phyloP scores from a whole-genome alignment of 2,797 vertebrate species.

The Enteromius argenteus region DNA sequence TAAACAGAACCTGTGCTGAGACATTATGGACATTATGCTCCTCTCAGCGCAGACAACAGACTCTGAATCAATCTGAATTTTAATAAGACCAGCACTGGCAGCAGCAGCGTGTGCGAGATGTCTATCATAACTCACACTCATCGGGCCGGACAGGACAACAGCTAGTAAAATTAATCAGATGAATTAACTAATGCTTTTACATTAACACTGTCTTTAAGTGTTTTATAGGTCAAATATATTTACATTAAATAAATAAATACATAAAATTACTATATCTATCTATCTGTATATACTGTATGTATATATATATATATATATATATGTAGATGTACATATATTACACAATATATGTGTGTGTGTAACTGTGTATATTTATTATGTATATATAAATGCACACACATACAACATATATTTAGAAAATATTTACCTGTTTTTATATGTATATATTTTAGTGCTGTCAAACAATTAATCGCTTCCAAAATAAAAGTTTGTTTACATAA shows the following conservation, averaged over 20 bases:
- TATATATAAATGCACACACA: too few relatives aligned
- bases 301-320: too few relatives aligned
- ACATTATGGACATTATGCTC: constrained; percentile 49
- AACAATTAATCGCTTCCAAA: too few relatives aligned
- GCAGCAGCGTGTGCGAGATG: not conserved
- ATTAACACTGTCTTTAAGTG: not conserved
- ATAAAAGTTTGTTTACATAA: too few relatives aligned
- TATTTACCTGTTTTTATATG: too few relatives aligned
- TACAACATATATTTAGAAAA: too few relatives aligned
- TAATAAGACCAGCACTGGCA: constrained; percentile 49
- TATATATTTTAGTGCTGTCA: too few relatives aligned
- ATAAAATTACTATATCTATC: not conserved
- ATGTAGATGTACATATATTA: too few relatives aligned
- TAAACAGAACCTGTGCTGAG: constrained; percentile 55
- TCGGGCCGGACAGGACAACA: not conserved
- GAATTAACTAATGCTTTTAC: not conserved
- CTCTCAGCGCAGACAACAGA: constrained; percentile 36
- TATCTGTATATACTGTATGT: too few relatives aligned
- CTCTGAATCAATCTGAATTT: constrained; percentile 57
- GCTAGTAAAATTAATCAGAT: not conserved
- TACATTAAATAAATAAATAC: not conserved
- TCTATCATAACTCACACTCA: constrained; percentile 20
- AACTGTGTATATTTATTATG: too few relatives aligned
- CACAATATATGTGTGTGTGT: too few relatives aligned
- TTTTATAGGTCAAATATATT: not conserved